Base-by-base conservation (phyloP, 2,888 invertebrate species). In the Polydesmus complanatus region DNA sequence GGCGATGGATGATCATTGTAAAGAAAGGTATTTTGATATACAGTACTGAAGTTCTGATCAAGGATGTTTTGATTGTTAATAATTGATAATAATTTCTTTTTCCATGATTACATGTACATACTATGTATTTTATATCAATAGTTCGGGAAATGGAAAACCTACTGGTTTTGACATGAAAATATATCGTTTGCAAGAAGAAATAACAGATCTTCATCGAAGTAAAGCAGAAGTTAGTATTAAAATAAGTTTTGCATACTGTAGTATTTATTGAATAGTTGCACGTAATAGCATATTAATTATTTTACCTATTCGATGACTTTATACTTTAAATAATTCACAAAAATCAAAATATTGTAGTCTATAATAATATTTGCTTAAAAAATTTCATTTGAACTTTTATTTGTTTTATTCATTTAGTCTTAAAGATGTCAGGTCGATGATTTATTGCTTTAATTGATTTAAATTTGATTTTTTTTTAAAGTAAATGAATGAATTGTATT, bases 131-230 rank as follows among this genome's bases (percentile, higher is more conserved):
- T 19, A 26, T 27, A 11, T 48, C 1, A 18, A 68, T 68, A n/a
- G 69, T 70, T 63, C 70, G 70, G 53, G 66, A 66, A 78, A 79
- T 67, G 82, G 82, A 67, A 81, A 54, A 22, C 23, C 61, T 50
- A 61, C 86, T 65, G 80, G 81, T 11, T 75, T 93, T 60, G 93
- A 94, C 74, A 89, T 92, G 69, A 91, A 91, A 74, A 77, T 94
- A 56, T 77, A 89, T 64, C 78, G 80, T 18, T 86, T 93, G 70
- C 93, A 95, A 72, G 95, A 95, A 75, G 95, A 96, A 73, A 76
- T 96, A 47, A 92, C 94, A 0, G 90, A 88, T 61, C 74, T 95
- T 61, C 94, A 93, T 71, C 80, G 88, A 68, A 81, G 89, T 61
- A 84, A 89, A 73, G 91, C 94, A 53, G 94, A 95, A 68, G 74